phyloP scores from a whole-genome alignment of 2,113 vertebrate species.

The Himantopus leucocephalus region DNA sequence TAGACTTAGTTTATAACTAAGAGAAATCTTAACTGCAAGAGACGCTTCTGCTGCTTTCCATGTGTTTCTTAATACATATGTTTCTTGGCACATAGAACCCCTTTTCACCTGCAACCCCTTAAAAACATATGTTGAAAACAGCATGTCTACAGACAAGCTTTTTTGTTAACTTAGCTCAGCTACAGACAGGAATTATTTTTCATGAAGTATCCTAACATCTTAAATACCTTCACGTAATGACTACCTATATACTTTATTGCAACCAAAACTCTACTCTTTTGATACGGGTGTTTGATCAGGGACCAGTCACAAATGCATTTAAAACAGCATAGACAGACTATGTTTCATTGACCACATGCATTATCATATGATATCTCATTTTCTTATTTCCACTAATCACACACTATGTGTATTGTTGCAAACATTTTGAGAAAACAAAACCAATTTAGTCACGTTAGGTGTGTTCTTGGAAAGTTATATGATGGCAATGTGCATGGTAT shows the following conservation, averaged over 20 bases:
- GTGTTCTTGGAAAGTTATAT: neutral
- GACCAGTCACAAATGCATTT: neutral
- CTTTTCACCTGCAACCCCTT: neutral
- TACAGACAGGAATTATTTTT: neutral
- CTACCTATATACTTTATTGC: neutral
- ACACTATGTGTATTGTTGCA: neutral
- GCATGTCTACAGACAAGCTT: neutral
- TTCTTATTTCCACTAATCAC: neutral
- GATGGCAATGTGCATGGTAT: neutral
- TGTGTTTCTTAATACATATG: neutral
- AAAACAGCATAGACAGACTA: neutral
- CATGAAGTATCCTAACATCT: neutral
- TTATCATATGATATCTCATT: neutral
- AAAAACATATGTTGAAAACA: neutral
- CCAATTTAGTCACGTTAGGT: neutral
- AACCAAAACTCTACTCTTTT: neutral
- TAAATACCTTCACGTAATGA: neutral
- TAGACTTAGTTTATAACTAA: neutral
- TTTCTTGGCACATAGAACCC: neutral
- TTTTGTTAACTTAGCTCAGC: neutral
- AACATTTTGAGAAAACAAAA: neutral
- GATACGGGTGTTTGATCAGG: neutral
- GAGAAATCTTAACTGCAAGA: neutral
- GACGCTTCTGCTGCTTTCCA: neutral
- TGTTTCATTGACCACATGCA: neutral